Evolutionary conservation across 1,140 invertebrate species (phyloP), one percentile per base, ranked within the genome.

Genomic region (Aphis gossypii): DNA sequence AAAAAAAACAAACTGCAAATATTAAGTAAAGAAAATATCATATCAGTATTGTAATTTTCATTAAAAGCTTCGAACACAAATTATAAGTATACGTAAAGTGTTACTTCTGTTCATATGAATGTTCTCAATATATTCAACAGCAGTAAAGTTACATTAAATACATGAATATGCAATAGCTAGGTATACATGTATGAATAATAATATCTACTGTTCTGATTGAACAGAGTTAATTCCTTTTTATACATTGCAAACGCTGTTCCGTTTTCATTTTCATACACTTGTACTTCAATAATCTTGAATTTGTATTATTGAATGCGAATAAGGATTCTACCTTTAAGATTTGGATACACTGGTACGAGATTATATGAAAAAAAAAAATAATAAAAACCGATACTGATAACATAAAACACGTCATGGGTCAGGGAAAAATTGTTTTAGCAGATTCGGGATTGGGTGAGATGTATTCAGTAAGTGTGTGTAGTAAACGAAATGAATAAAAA

Each of bases 141-240:
- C 82, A 83, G 18, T 38, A 83, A 35, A 83, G 82, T 83, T 83
- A 83, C 82, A 83, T 83, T 38, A 83, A 83, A 20, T 35, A 83
- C 82, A 83, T 38, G 82, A 38, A 83, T 83, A 83, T 83, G 82
- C 38, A 83, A 38, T 51, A 51, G 48, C 14, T 83, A 83, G 20
- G 35, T 23, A 83, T 83, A 38, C n/a, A 18, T 38, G n/a, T 83
- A 83, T 83, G 82, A 83, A 83, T 38, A 83, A 83, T 83, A 83
- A 83, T 83, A 83, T 83, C 20, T 20, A 83, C 35, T 38, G 38
- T 83, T 38, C 35, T 38, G 82, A 83, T 38, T 83, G 21, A 38
- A 83, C 82, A 38, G 82, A 83, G 82, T 41, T 35, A 83, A 38
- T 83, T 83, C 82, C 38, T 38, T 83, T 83, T 83, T 83, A 38